These are phyloP conservation scores for Allolobophora icterica DNA, from an alignment of 2,888 invertebrate species.

Conservation along the genomic window DNA sequence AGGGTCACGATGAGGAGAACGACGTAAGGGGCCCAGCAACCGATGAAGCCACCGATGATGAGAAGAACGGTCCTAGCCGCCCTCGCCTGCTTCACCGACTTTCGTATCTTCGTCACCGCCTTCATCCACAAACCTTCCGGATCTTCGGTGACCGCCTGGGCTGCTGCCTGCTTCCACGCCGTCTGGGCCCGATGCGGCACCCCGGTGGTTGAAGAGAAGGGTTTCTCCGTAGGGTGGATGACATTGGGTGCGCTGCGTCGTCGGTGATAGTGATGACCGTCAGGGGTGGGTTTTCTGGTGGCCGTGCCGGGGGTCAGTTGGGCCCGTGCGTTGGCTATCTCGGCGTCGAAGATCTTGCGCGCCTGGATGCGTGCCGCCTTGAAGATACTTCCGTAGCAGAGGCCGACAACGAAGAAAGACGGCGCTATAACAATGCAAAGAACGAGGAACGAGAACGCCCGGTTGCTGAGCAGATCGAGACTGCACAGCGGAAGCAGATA, in stretches of 20 bases:
- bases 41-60: constrained; percentile 50
- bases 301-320: neutral
- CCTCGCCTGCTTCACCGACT: constrained; percentile 8
- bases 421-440: constrained; percentile 48
- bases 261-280: neutral
- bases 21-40: constrained; percentile 52
- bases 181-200: neutral
- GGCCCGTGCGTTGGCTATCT: neutral
- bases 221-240: neutral
- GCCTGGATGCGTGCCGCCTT: constrained; percentile 51
- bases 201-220: neutral
- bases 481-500: constrained; percentile 54
- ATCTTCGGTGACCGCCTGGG: neutral
- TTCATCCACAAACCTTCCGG: constrained; percentile 11
- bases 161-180: neutral
- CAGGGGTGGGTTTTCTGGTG: neutral
- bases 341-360: constrained; percentile 42
- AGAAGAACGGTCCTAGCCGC: neutral
- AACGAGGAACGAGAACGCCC: constrained; percentile 48
- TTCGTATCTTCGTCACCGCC: neutral
- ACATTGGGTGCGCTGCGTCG: constrained; percentile 46
- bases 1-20: neutral
- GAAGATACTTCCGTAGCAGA: constrained; percentile 51
- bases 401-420: constrained; percentile 50
- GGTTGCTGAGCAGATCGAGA: constrained; percentile 44